Conservation (phyloP, 2,797 vertebrate species). For the Poeciliopsis paucimaculata region DNA sequence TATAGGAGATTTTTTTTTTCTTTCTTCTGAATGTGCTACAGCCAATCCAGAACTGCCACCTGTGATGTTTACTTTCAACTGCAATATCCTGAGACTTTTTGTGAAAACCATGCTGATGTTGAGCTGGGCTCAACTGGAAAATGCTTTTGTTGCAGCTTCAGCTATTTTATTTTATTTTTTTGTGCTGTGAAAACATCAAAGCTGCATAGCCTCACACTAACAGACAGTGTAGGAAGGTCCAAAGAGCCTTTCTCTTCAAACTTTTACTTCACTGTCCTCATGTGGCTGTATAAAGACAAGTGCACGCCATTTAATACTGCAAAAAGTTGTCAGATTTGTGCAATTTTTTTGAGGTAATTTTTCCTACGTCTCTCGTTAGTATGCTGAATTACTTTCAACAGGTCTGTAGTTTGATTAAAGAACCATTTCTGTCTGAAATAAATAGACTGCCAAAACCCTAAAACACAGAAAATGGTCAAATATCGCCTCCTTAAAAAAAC, state of each 20-base stretch:
- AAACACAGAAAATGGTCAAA: neutral
- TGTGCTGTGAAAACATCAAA: conserved; percentile 32
- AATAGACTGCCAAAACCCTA: neutral
- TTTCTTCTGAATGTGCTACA: conserved; percentile 11
- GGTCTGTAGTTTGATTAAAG: no score
- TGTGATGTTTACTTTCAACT: neutral
- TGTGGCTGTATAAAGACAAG: neutral
- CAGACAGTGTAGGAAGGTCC: no score
- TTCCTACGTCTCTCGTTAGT: no score
- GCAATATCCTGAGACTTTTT: neutral
- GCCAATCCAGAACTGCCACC: conserved; percentile 1
- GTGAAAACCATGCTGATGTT: conserved; percentile 19
- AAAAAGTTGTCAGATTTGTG: neutral
- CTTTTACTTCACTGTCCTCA: neutral
- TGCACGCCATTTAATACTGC: no score
- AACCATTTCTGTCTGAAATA: neutral
- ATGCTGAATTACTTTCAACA: no score
- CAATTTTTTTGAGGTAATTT: no score
- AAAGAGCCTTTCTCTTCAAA: neutral
- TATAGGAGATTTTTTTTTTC: neutral
- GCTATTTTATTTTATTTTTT: neutral
- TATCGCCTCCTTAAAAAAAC: neutral
- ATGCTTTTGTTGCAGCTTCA: conserved; percentile 21
- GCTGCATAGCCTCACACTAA: neutral
- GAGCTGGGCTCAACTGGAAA: conserved; percentile 62